Base-by-base conservation (phyloP, 2,113 vertebrate species). In the Circaetus gallicus region DNA sequence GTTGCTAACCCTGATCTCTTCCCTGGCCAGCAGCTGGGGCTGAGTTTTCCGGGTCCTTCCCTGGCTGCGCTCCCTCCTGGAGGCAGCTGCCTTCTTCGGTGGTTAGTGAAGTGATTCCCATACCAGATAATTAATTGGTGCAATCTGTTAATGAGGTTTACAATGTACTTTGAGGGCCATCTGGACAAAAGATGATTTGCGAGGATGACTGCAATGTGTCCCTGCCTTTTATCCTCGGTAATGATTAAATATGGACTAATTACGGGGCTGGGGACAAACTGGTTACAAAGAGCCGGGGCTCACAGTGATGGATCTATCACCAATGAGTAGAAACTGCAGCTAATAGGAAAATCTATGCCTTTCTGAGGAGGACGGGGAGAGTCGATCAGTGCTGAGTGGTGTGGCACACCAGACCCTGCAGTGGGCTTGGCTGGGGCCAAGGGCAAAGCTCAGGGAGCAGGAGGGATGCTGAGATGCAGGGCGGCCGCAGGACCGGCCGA, bases 111-210 rank as follows among this genome's bases (percentile, higher is more conserved):
- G 77, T 74, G 72, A 89, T 93, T 92, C 86, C 80, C 47, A 1
- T 19, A 59, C 7, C 38, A 38, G n/a, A 43, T 89, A 95, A 95
- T 95, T 95, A 94, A 95, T 94, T 79, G 84, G 42, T 59, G 20
- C 86, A 77, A 89, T 87, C 93, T 94, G 93, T 85, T 92, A 95
- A 89, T 91, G 95, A 93, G 71, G 29, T 85, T 96, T 91, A 21
- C 53, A 58, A 49, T 31, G 86, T 77, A 58, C 53, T 95, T 87
- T 49, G 81, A 22, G 73, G 73, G 89, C 93, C 93, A 90, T 93
- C 94, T 95, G 94, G 93, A 89, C 78, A 58, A 80, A 91, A 93
- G 89, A 94, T 79, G 52, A 55, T 89, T 95, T 95, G 69, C 0
- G 2, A 95, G 73, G 56, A 76, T 20, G 49, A n/a, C 56, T 92